Evolutionary conservation across 1,140 invertebrate genomes (phyloP).

Genomic region (Drosophila neocordata): DNA sequence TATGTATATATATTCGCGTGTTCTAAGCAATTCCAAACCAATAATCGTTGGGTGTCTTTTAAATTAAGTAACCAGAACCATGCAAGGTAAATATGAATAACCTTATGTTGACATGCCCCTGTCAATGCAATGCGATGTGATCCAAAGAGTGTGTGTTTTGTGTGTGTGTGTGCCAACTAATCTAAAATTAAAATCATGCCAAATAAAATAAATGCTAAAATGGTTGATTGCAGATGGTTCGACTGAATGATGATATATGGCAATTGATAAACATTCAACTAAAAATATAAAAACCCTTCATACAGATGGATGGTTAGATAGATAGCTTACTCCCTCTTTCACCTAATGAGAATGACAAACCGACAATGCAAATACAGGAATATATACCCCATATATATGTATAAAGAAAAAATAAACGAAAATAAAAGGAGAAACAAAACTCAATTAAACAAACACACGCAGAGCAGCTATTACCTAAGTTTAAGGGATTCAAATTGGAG

Average conservation of each 20-base stretch:
- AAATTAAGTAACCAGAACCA: conserved; percentile 77
- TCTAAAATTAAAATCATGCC: conserved; percentile 78
- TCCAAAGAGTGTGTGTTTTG: conserved; percentile 27
- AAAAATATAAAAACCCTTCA: conserved; percentile 8
- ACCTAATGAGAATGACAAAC: conserved; percentile 72
- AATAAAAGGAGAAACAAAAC: conserved; percentile 46
- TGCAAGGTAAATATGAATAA: conserved; percentile 65
- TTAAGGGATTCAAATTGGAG: neutral
- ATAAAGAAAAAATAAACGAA: conserved; percentile 17
- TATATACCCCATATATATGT: too few species aligned
- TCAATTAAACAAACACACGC: conserved; percentile 72
- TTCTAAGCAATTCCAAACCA: conserved; percentile 77
- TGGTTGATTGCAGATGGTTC: conserved; percentile 26
- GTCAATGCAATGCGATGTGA: conserved; percentile 35
- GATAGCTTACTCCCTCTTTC: conserved; percentile 24
- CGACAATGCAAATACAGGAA: conserved; percentile 38
- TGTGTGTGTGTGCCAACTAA: conserved; percentile 45
- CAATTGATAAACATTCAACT: conserved; percentile 52
- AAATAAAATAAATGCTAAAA: conserved; percentile 40
- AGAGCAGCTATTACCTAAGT: conserved; percentile 26
- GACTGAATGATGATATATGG: conserved; percentile 46
- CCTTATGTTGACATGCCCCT: conserved; percentile 56
- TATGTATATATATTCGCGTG: conserved; percentile 53
- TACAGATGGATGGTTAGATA: conserved; percentile 21
- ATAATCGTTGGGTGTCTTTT: conserved; percentile 81